A percentile compares a stretch with the other conserved stretches of the same genome.
Evolutionary conservation across 2,113 vertebrate species (phyloP).

Genomic region (Microcebus ravelobensis): DNA sequence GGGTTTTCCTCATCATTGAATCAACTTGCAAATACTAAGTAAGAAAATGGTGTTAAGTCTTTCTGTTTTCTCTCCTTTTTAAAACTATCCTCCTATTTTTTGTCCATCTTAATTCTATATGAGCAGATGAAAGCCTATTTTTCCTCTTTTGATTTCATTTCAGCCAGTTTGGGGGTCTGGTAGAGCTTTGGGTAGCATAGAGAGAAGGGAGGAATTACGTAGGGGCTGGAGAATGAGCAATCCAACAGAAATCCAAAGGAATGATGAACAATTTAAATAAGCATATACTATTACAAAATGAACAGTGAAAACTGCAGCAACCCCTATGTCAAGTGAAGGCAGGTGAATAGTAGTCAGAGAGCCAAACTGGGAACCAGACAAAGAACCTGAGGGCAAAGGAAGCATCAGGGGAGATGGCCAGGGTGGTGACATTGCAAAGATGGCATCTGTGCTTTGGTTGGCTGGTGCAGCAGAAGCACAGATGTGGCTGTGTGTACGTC

Average conservation of each 20-base stretch:
- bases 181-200: neutral
- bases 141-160: neutral
- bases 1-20: conserved; percentile 49
- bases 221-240: neutral
- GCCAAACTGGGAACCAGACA: neutral
- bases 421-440: neutral
- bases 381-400: neutral
- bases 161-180: neutral
- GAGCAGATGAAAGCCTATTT: neutral
- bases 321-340: neutral
- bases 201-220: neutral
- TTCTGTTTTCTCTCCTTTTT: neutral
- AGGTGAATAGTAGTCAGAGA: neutral
- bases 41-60: neutral
- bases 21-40: neutral
- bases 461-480: neutral
- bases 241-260: neutral
- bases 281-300: neutral
- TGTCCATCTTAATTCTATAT: neutral
- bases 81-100: neutral
- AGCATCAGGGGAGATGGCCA: neutral
- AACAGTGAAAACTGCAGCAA: neutral
- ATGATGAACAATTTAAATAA: neutral
- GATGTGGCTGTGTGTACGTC: neutral
- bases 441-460: neutral